Percentiles rank a stretch among this genome's conserved stretches.
phyloP scores from a whole-genome alignment of 2,113 vertebrate genomes.

The Phalacrocorax pelagicus region DNA sequence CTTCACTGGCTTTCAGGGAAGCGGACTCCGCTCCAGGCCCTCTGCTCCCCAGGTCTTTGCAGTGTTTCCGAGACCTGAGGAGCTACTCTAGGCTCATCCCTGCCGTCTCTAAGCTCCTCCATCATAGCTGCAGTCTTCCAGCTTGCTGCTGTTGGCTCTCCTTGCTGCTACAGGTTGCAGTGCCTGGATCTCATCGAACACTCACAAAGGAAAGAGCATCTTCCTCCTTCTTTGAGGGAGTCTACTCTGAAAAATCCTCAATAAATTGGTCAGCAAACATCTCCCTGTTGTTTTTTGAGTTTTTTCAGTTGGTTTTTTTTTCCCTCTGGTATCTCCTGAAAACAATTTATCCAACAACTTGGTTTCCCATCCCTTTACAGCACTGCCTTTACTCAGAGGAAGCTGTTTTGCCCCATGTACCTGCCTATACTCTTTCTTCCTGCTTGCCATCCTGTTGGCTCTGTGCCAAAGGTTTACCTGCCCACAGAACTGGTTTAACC shows the following conservation, averaged over 20 bases:
- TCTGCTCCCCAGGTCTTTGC: not conserved
- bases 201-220: fast-evolving
- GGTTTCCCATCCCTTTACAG: not conserved
- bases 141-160: not conserved
- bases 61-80: not conserved
- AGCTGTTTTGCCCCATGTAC: not conserved
- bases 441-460: not conserved
- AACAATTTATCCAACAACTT: not conserved
- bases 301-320: not conserved
- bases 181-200: not conserved
- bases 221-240: not conserved
- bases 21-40: not conserved
- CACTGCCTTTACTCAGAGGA: not conserved
- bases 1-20: not conserved
- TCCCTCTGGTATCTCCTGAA: not conserved
- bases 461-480: not conserved
- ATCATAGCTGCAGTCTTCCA: not conserved
- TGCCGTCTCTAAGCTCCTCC: not conserved
- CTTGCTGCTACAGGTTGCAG: not conserved
- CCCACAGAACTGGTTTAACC: not conserved
- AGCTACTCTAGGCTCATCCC: not conserved
- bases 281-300: not conserved
- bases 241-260: not conserved
- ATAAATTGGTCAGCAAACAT: not conserved
- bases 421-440: not conserved